Base-by-base conservation (phyloP, 2,797 vertebrate species). In the Ibycter americanus region DNA sequence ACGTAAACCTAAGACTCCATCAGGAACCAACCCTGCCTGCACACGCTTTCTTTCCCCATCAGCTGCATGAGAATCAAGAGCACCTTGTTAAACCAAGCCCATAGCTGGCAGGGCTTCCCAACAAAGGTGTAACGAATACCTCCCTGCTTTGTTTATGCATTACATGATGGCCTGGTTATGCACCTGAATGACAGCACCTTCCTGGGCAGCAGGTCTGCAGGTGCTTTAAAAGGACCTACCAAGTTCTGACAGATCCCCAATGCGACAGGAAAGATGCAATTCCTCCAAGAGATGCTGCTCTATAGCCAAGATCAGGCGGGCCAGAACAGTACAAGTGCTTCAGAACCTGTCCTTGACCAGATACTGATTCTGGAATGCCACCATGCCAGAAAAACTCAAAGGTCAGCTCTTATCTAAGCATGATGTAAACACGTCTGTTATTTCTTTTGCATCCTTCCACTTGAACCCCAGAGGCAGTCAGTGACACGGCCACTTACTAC, bases 351-450 rank as follows among this genome's bases (percentile, higher is more conserved):
- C 96, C 94, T 93, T 96, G 91, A 97, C 77, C 95, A 89, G 78
- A 83, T 67, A 66, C 67, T 0, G 42, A 59, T 38, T 87, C 83
- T 91, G 92, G 96, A 97, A 95, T 93, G 93, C 58, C 90, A 93
- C 92, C 84, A 47, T 4, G 40, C 92, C 95, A 94, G 94, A 95
- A 95, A 92, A 94, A 89, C 92, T 92, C 94, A 95, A 97, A 97
- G 95, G 94, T 96, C 96, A 92, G 65, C 89, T 74, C 93, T 94
- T 95, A 96, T 96, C 96, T 91, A n/a, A 74, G 90, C 56, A 74
- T 65, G 86, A 93, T 71, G 88, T 65, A 91, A 97, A 82, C 52
- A 58, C 1, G 5, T 56, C 89, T 90, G 44, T 82, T 89, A 63
- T 89, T 90, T 80, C 87, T 70, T 87, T 40, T 55, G 74, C 71